These are phyloP conservation scores for Colletes latitarsis DNA, from an alignment of 1,140 invertebrate species.

Conservation along the genomic window DNA sequence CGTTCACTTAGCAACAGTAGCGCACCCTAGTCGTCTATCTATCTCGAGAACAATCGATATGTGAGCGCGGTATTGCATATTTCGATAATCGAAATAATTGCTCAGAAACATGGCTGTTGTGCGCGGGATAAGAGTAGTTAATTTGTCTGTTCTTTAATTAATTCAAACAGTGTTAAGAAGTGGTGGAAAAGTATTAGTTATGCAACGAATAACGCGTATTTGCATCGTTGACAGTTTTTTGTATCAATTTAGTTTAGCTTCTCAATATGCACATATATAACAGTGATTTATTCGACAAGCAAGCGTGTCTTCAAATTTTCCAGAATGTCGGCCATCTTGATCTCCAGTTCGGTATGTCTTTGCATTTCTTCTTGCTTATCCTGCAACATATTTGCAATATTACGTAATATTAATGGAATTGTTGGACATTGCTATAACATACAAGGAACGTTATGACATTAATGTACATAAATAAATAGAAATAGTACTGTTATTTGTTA, in stretches of 20 bases:
- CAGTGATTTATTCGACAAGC: conserved; percentile 65
- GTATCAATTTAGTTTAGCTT: too few relatives aligned
- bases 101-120: neutral
- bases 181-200: neutral
- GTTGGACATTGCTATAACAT: neutral
- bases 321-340: conserved; percentile 70
- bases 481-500: neutral
- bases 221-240: neutral
- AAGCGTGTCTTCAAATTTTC: conserved; percentile 73
- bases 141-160: too few relatives aligned
- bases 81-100: conserved; percentile 9
- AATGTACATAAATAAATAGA: neutral
- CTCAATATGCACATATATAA: too few relatives aligned
- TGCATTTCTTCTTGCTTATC: conserved; percentile 64
- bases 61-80: neutral
- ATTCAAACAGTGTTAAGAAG: neutral
- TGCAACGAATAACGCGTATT: neutral
- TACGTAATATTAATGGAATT: neutral
- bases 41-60: conserved; percentile 9
- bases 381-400: conserved; percentile 61
- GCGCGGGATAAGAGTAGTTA: neutral
- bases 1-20: neutral
- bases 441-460: neutral
- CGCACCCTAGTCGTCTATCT: neutral
- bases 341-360: conserved; percentile 67